Conservation (phyloP, 1,140 invertebrate species). For the Monochamus saltuarius region DNA sequence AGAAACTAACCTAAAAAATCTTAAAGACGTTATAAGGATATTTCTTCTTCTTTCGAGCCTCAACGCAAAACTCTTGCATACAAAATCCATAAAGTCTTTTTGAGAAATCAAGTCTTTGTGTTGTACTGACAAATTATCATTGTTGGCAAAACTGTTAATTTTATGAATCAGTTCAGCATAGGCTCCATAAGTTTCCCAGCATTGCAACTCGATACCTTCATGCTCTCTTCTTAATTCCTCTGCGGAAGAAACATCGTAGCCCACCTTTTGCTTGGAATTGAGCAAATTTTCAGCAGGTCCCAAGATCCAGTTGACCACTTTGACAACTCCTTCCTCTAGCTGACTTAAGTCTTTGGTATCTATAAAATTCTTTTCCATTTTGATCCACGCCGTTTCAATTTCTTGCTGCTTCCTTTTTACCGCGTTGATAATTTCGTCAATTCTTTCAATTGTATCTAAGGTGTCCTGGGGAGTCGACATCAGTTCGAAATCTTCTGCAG, state of each 20-base stretch:
- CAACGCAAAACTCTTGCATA: constrained; percentile 74
- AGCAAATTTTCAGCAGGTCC: constrained; percentile 72
- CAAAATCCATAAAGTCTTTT: constrained; percentile 77
- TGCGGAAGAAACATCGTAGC: constrained; percentile 69
- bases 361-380: constrained; percentile 61
- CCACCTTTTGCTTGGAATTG: constrained; percentile 69
- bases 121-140: constrained; percentile 53
- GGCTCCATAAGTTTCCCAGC: constrained; percentile 71
- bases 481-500: constrained; percentile 47
- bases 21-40: constrained; percentile 72
- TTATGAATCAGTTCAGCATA: constrained; percentile 75
- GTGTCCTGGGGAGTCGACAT: constrained; percentile 60
- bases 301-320: constrained; percentile 73
- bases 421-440: constrained; percentile 59
- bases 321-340: constrained; percentile 64
- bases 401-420: constrained; percentile 62
- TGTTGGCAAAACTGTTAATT: constrained; percentile 58
- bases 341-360: constrained; percentile 61
- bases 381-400: constrained; percentile 62
- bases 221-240: constrained; percentile 71
- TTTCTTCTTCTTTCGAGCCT: constrained; percentile 73
- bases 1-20: constrained; percentile 74
- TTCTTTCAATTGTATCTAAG: constrained; percentile 59
- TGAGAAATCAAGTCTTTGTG: constrained; percentile 63
- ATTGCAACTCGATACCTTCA: constrained; percentile 75